Evolutionary conservation across 2,888 invertebrate genomes (phyloP).

Genomic region (Ischnura elegans): DNA sequence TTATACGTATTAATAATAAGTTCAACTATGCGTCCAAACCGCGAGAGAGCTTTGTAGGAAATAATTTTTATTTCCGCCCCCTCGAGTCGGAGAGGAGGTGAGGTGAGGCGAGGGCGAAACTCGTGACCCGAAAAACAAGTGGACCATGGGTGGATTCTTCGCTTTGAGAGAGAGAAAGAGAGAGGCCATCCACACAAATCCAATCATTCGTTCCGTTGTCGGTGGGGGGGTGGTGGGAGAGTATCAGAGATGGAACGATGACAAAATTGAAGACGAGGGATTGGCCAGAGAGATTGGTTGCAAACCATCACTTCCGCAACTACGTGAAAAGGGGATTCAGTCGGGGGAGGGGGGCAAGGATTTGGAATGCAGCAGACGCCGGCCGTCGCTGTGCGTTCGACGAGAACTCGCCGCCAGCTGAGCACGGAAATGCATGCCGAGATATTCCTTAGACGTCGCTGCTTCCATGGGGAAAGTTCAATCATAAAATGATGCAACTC

Average conservation of each 20-base stretch:
- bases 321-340: not conserved
- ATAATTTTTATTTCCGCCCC: too few species aligned
- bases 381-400: too few species aligned
- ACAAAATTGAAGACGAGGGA: not conserved
- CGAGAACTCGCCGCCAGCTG: too few species aligned
- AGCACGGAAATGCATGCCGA: too few species aligned
- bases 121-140: conserved; percentile 63
- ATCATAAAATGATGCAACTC: too few species aligned
- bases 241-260: not conserved
- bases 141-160: conserved; percentile 53
- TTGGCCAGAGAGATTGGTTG: not conserved
- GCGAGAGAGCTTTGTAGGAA: not conserved
- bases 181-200: conserved; percentile 29
- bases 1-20: conserved; percentile 13
- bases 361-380: too few species aligned
- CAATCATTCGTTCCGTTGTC: conserved; percentile 25
- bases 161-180: not conserved
- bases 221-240: too few species aligned
- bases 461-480: too few species aligned
- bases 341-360: too few species aligned
- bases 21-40: not conserved
- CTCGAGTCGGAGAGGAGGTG: not conserved
- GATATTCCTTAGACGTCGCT: too few species aligned
- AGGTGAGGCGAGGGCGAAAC: not conserved
- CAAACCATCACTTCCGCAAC: not conserved